These are phyloP conservation scores for Noctilio leporinus DNA, from an alignment of 2,113 vertebrate genomes.

Conservation along the genomic window DNA sequence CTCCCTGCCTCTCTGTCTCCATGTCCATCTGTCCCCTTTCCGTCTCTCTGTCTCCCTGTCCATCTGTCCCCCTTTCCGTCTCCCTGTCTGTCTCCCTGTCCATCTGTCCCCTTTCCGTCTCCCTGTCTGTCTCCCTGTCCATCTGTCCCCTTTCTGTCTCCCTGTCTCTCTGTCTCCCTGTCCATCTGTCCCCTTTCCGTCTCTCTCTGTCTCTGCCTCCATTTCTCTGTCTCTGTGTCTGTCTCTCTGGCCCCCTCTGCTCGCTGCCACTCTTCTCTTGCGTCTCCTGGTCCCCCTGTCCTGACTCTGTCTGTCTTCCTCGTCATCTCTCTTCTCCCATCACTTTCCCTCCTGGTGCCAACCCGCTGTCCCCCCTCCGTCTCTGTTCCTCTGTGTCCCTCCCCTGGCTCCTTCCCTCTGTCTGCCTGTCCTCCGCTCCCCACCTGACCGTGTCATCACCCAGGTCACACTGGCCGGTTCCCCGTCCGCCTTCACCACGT, in stretches of 20 bases:
- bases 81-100: not conserved
- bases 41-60: no score
- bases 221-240: no score
- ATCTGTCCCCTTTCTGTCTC: not conserved
- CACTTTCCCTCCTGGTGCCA: not conserved
- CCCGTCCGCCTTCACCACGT: no score
- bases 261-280: accelerated
- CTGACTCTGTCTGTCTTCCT: not conserved
- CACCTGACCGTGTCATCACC: not conserved
- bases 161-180: not conserved
- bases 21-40: no score
- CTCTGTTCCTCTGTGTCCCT: not conserved
- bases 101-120: no score
- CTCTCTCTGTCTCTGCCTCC: not conserved
- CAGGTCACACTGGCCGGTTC: not conserved
- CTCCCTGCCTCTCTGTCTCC: not conserved
- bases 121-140: not conserved
- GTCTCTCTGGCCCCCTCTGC: not conserved
- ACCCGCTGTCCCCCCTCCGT: not conserved
- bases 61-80: no score
- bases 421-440: not conserved
- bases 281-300: not conserved
- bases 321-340: not conserved
- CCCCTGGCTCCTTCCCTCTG: not conserved
- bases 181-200: no score